These are phyloP conservation scores for Dromaius novaehollandiae DNA, from an alignment of 2,113 vertebrate genomes.

Conservation along the genomic window DNA sequence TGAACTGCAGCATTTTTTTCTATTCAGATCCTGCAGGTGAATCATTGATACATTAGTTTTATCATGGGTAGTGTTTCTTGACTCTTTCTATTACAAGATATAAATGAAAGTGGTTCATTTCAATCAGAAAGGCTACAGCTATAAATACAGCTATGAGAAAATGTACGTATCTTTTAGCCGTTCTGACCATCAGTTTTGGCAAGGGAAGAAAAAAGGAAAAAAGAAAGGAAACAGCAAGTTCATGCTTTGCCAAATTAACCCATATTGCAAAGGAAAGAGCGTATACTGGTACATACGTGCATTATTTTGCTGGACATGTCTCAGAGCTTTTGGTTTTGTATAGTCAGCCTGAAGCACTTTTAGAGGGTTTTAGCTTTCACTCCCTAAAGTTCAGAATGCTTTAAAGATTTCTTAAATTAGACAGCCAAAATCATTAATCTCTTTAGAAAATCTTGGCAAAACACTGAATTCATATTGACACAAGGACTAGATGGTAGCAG, in stretches of 20 bases:
- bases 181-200: background rate
- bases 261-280: background rate
- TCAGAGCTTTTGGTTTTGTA: background rate
- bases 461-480: slow-evolving; percentile 50
- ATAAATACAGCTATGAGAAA: background rate
- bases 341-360: background rate
- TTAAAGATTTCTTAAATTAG: slow-evolving; percentile 26
- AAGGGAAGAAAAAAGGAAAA: background rate
- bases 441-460: slow-evolving; percentile 50
- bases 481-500: slow-evolving; percentile 19
- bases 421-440: slow-evolving; percentile 54
- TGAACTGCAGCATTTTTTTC: background rate
- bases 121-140: background rate
- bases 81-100: background rate
- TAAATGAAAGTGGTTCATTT: background rate
- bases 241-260: background rate
- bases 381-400: slow-evolving; percentile 21
- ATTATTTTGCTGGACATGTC: background rate
- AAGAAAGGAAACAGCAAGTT: background rate
- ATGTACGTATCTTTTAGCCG: background rate
- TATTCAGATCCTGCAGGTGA: background rate
- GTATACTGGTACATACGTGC: background rate
- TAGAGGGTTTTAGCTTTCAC: background rate
- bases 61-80: background rate
- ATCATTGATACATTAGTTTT: background rate